A percentile compares a stretch with the other conserved stretches of the same genome.
phyloP scores from a whole-genome alignment of 2,797 vertebrate genomes.

The Botia almorhae region DNA sequence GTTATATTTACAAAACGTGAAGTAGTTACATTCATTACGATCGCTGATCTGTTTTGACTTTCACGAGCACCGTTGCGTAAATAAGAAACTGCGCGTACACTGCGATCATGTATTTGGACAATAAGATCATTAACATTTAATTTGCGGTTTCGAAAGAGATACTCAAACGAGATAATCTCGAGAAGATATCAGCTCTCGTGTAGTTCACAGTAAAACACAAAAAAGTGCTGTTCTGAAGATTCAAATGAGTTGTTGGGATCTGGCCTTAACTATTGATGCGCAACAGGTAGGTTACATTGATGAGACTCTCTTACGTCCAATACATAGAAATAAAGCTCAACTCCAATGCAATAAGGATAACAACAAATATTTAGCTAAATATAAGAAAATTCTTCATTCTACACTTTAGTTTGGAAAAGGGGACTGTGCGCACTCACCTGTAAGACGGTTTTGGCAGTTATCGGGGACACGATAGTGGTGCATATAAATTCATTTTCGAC shows the following conservation, averaged over 20 bases:
- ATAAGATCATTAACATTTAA: slow-evolving; percentile 14
- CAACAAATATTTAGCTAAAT: too few relatives aligned
- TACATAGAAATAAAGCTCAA: too few relatives aligned
- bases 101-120: slow-evolving; percentile 10
- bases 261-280: not conserved
- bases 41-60: not conserved
- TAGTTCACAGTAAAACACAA: not conserved
- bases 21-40: too few relatives aligned
- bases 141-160: slow-evolving; percentile 11
- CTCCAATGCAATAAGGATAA: too few relatives aligned
- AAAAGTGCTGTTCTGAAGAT: not conserved
- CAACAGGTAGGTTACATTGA: not conserved
- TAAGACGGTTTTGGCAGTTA: slow-evolving; percentile 87
- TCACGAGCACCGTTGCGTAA: not conserved
- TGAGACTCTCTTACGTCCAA: not conserved
- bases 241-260: not conserved
- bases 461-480: slow-evolving; percentile 80
- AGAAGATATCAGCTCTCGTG: not conserved
- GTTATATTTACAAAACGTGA: not conserved
- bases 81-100: not conserved
- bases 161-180: too few relatives aligned
- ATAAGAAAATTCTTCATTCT: too few relatives aligned
- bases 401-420: not conserved
- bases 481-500: slow-evolving; percentile 83
- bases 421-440: slow-evolving; percentile 81